Evolutionary conservation across 2,113 vertebrate species (phyloP), one percentile per base, ranked within the genome.

Genomic region (Pseudopipra pipra): DNA sequence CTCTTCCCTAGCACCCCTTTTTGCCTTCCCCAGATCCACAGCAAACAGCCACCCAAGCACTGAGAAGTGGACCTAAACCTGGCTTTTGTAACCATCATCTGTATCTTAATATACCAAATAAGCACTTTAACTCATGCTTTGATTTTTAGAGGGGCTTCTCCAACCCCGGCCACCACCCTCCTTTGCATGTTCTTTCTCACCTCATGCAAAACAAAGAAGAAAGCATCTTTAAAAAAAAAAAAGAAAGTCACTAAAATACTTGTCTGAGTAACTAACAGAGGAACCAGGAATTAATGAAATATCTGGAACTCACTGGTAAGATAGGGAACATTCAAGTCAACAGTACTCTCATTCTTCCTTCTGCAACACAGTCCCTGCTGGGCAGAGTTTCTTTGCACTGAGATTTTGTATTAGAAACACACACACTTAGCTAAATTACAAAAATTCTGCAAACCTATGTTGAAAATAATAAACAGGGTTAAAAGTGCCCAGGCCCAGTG

Each of bases 351-450:
- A 24, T 47, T 89, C 47, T 55, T 86, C 44, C 52, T 87, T 56
- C 88, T 87, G 30, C 46, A 61, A 25, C 22, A 33, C 39, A 88
- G 71, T 51, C 72, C 52, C 56, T 65, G 24, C 22, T 46, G 58
- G 74, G 66, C 35, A 91, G 25, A 56, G 56, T 79, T 94, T 96
- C 37, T 95, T 95, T 95, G 80, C 55, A 9, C 66, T 82, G 81
- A 85, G 87, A 61, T 82, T 87, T 95, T 94, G 84, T 73, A 68
- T 76, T 91, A 89, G 74, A 94, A 92, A 87, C 61, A 92, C 49
- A 44, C 16, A 78, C 61, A 31, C 58, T 43, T 58, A 70, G 59
- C 49, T 93, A 76, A 96, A 90, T 46, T 49, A 37, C 54, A 54
- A n/a, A 44, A 67, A 72, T 87, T 92, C 65, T 41, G 58, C 73